Evolutionary conservation across 1,140 invertebrate species (phyloP).

Genomic region (Trypoxylus dichotomus): DNA sequence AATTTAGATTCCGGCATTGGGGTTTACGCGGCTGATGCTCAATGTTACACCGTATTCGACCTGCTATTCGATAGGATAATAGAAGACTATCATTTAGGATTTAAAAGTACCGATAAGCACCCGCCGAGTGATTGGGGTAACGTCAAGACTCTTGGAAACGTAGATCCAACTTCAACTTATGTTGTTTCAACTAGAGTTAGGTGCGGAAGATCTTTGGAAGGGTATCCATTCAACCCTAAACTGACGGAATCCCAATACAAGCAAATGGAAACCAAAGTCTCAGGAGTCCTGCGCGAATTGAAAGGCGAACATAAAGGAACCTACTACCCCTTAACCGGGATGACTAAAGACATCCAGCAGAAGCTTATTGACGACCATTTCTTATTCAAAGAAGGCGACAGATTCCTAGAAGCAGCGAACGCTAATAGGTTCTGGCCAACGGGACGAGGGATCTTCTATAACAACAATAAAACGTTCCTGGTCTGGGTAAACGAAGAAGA

Average conservation of each 20-base stretch:
- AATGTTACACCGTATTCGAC: conserved; percentile 69
- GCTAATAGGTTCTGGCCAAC: conserved; percentile 77
- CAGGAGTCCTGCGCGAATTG: conserved; percentile 53
- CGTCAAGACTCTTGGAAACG: conserved; percentile 64
- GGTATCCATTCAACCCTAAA: conserved; percentile 78
- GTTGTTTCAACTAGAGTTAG: conserved; percentile 76
- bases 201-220: conserved; percentile 68
- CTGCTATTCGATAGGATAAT: conserved; percentile 78
- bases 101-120: conserved; percentile 65
- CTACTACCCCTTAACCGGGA: conserved; percentile 70
- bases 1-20: conserved; percentile 67
- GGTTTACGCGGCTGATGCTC: conserved; percentile 73
- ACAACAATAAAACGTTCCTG: conserved; percentile 73
- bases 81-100: conserved; percentile 71
- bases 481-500: conserved; percentile 80
- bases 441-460: conserved; percentile 75
- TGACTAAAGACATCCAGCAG: conserved; percentile 69
- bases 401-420: conserved; percentile 69
- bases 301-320: conserved; percentile 66
- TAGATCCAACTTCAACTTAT: conserved; percentile 71
- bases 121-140: conserved; percentile 72
- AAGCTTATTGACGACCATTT: conserved; percentile 78
- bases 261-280: conserved; percentile 59
- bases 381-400: conserved; percentile 77
- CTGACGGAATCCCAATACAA: conserved; percentile 68